These are phyloP conservation scores for Patella pellucida DNA, from an alignment of 2,888 invertebrate species.

Conservation along the genomic window DNA sequence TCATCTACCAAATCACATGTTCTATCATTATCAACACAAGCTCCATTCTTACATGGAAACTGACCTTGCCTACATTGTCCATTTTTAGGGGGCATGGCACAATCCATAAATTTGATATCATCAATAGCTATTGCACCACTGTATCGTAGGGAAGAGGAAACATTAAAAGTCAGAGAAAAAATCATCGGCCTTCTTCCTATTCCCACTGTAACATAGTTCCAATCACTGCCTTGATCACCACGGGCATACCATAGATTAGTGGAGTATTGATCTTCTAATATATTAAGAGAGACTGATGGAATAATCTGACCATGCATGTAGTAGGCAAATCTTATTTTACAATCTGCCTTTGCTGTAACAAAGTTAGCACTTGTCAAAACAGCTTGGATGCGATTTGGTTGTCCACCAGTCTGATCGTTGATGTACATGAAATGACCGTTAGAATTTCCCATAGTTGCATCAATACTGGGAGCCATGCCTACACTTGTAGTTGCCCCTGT, in stretches of 20 bases:
- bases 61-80: slow-evolving; percentile 36
- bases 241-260: slow-evolving; percentile 35
- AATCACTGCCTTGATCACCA: slow-evolving; percentile 36
- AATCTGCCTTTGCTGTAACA: slow-evolving; percentile 49
- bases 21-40: slow-evolving; percentile 49
- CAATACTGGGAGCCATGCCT: slow-evolving; percentile 48
- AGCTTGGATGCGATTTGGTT: slow-evolving; percentile 42
- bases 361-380: slow-evolving; percentile 47
- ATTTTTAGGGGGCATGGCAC: slow-evolving; percentile 42
- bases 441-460: slow-evolving; percentile 47
- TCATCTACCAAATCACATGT: slow-evolving; percentile 59
- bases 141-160: slow-evolving; percentile 37
- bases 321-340: slow-evolving; percentile 57
- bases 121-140: slow-evolving; percentile 64
- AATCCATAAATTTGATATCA: slow-evolving; percentile 55
- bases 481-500: slow-evolving; percentile 30
- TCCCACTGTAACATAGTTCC: slow-evolving; percentile 53
- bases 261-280: slow-evolving; percentile 20
- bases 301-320: slow-evolving; percentile 47
- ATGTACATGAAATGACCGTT: slow-evolving; percentile 61
- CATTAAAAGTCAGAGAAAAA: slow-evolving; percentile 49
- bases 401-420: slow-evolving; percentile 41
- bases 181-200: slow-evolving; percentile 49
- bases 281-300: neutral
- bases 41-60: slow-evolving; percentile 55